A percentile compares a stretch with the other conserved stretches of the same genome.
phyloP scores from a whole-genome alignment of 53 echinoderm and acorn worm genomes.

The Holothuria leucospilota region DNA sequence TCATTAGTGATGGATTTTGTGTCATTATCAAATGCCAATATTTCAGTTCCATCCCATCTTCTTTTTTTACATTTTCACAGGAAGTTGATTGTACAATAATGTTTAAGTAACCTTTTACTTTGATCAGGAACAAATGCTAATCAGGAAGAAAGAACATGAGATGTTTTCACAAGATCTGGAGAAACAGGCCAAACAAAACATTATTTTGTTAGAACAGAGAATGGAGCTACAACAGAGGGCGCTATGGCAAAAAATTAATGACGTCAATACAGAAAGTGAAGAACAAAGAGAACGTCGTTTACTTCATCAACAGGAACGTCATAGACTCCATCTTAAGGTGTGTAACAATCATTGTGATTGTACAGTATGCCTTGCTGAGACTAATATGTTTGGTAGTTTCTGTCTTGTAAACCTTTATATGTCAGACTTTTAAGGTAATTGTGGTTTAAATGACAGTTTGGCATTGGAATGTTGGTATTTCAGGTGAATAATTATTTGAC shows the following conservation, averaged over 20 bases:
- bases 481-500: no score
- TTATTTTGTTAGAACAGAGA: conserved; percentile 60
- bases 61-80: neutral
- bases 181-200: conserved; percentile 64
- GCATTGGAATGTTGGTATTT: no score
- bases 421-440: no score
- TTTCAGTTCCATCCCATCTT: no score
- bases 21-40: no score
- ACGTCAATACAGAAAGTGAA: conserved; percentile 72
- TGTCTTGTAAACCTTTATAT: no score
- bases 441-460: no score
- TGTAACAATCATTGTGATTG: no score
- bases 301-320: conserved; percentile 74
- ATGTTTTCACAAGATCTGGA: conserved; percentile 58
- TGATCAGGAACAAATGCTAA: conserved; percentile 63
- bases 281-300: conserved; percentile 70
- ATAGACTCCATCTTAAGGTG: conserved; percentile 82
- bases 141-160: conserved; percentile 59
- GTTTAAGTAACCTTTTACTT: neutral
- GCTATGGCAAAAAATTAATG: conserved; percentile 60
- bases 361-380: no score
- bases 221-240: conserved; percentile 64
- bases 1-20: no score
- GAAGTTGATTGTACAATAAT: neutral
- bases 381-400: no score